Conservation (phyloP, 2,888 invertebrate species). For the Ganaspis brasiliensis region DNA sequence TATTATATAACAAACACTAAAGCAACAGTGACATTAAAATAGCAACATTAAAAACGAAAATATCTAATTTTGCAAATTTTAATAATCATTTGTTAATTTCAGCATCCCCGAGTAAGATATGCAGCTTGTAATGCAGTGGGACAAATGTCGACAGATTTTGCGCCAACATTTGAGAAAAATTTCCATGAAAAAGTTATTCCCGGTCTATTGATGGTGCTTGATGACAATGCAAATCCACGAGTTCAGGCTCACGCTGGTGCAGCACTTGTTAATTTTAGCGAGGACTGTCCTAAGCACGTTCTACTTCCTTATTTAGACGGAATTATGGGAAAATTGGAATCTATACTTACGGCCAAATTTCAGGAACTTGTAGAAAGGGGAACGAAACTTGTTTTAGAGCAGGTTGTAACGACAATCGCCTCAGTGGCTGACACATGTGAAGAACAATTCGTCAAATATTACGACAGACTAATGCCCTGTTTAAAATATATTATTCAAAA, state of each 20-base stretch:
- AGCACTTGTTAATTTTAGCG: conserved; percentile 99
- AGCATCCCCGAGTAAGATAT: conserved; percentile 96
- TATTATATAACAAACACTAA: no score
- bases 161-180: conserved; percentile 97
- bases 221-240: conserved; percentile 95
- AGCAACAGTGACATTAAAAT: no score
- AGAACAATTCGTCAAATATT: conserved; percentile 96
- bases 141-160: conserved; percentile 99
- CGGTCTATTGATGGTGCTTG: conserved; percentile 92
- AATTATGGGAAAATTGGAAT: conserved; percentile 95
- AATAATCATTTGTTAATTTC: conserved; percentile 62
- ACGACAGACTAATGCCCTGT: conserved; percentile 94
- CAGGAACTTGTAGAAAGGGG: conserved; percentile 97
- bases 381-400: conserved; percentile 97
- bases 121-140: conserved; percentile 99
- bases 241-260: conserved; percentile 94
- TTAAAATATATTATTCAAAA: conserved; percentile 98
- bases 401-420: conserved; percentile 99
- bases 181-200: conserved; percentile 98
- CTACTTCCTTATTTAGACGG: conserved; percentile 94
- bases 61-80: conserved; percentile 22
- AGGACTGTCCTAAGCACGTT: conserved; percentile 98
- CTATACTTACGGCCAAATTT: conserved; percentile 94
- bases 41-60: not conserved
- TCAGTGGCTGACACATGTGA: conserved; percentile 99